phyloP scores from a whole-genome alignment of 2,797 vertebrate genomes.

The Sebastolobus altivelis region DNA sequence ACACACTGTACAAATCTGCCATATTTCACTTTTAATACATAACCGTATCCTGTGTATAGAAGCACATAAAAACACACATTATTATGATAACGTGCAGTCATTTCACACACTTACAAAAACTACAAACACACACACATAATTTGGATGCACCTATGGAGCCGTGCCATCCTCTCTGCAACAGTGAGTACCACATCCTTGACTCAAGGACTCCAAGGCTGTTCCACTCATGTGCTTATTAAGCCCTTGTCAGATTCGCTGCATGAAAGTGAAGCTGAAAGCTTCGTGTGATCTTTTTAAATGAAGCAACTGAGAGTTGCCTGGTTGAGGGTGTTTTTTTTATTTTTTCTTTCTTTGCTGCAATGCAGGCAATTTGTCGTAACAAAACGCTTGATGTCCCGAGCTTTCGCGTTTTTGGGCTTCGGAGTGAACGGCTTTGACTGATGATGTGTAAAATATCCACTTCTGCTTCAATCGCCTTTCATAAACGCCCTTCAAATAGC shows the following conservation, averaged over 20 bases:
- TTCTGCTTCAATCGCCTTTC: conserved; percentile 56
- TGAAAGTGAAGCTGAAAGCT: conserved; percentile 32
- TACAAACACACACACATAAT: neutral
- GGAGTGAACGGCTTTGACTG: conserved; percentile 40
- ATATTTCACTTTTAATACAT: neutral
- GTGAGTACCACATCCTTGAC: conserved; percentile 34
- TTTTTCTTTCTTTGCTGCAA: conserved; percentile 28
- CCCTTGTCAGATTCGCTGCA: conserved; percentile 25
- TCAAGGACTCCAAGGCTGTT: conserved; percentile 29
- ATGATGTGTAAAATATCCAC: conserved; percentile 69
- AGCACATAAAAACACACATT: neutral
- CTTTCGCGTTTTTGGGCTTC: conserved; percentile 28
- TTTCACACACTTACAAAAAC: neutral
- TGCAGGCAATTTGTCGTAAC: conserved; percentile 46
- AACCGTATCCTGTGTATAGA: neutral
- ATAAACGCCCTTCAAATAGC: conserved; percentile 61
- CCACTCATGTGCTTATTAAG: conserved; percentile 22
- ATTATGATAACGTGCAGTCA: neutral
- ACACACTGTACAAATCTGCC: neutral
- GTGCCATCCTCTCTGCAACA: neutral
- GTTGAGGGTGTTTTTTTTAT: conserved; percentile 12
- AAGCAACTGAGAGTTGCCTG: conserved; percentile 23
- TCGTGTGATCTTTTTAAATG: conserved; percentile 55
- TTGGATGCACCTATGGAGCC: conserved; percentile 5
- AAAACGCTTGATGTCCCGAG: conserved; percentile 32